Evolutionary conservation across 1,140 invertebrate genomes (phyloP), one percentile per base, ranked within the genome.

Genomic region (Nomia melanderi): DNA sequence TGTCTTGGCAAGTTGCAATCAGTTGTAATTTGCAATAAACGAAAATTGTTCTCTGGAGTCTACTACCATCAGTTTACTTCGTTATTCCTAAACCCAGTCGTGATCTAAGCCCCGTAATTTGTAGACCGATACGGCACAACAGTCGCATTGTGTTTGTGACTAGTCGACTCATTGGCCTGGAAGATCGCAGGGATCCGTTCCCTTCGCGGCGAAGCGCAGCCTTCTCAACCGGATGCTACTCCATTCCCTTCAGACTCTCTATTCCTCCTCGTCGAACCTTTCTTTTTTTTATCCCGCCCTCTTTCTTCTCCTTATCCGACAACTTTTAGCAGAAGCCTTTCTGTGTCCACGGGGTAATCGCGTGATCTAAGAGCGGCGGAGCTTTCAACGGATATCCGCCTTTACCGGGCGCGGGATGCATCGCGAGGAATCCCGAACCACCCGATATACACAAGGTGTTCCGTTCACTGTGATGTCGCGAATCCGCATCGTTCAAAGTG

Each of bases 241-340:
- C 27, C 44, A 14, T 39, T 14, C 56, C 20, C 12, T 27, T 20
- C 50, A 44, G 25, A 47, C 47, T 23, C 47, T 23, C 77, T 53
- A 57, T 47, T 53, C 74, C 33, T 67, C 47, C 73, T 63, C 69
- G 86, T 78, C 71, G 64, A 27, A 47, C 57, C 77, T 78, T 82
- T 54, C 71, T 31, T 63, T 63, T 56, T 57, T 75, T 5, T 47
- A 1, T 41, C 11, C 14, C 11, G 12, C 12, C 41, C 23, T 12
- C 79, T 81, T 83, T 54, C 74, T 31, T 63, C 70, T 64, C 57
- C 77, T 72, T 80, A 80, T 78, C 76, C 62, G 23, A 44, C 66
- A 83, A 87, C 86, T 88, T 89, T 88, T 86, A 89, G 84, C 87
- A 86, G 87, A 89, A 90, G 87, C 87, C 80, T 89, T 88, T 88